A percentile compares a stretch with the other conserved stretches of the same genome.
Evolutionary conservation across 2,113 vertebrate genomes (phyloP).

Genomic region (Poeciliopsis turrubarensis): DNA sequence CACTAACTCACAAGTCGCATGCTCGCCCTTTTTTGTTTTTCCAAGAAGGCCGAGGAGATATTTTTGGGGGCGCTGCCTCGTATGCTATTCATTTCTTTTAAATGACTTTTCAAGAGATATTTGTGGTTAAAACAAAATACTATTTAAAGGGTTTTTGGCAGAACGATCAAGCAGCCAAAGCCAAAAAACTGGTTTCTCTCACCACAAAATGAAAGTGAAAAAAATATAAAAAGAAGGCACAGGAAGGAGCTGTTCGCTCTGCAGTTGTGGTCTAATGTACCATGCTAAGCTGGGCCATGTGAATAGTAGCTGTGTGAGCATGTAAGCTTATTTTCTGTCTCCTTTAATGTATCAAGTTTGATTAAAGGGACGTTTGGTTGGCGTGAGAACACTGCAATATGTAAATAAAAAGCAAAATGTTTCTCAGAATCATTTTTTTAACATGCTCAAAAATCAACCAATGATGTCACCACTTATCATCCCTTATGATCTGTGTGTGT

Average conservation of each 20-base stretch:
- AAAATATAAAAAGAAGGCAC: conserved; percentile 43
- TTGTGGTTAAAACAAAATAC: conserved; percentile 53
- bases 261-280: conserved; percentile 40
- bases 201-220: conserved; percentile 61
- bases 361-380: conserved; percentile 10
- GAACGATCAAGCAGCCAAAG: conserved; percentile 19
- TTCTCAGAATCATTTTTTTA: conserved; percentile 4
- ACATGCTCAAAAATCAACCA: conserved; percentile 26
- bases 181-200: conserved; percentile 55
- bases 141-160: conserved; percentile 65
- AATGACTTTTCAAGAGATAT: conserved; percentile 74
- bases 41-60: conserved; percentile 54
- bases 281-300: conserved; percentile 16
- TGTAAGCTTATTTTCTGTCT: conserved; percentile 20
- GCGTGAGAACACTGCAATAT: background rate
- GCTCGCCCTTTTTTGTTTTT: conserved; percentile 55
- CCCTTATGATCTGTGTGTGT: conserved; percentile 24
- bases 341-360: conserved; percentile 13
- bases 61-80: conserved; percentile 53
- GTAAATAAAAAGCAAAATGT: conserved; percentile 1
- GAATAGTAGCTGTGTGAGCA: background rate
- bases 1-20: conserved; percentile 58
- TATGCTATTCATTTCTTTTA: conserved; percentile 64
- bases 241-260: conserved; percentile 35
- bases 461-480: conserved; percentile 29